Evolutionary conservation across 2,113 vertebrate genomes (phyloP), one percentile per base, ranked within the genome.

Genomic region (Microcebus jonahi): DNA sequence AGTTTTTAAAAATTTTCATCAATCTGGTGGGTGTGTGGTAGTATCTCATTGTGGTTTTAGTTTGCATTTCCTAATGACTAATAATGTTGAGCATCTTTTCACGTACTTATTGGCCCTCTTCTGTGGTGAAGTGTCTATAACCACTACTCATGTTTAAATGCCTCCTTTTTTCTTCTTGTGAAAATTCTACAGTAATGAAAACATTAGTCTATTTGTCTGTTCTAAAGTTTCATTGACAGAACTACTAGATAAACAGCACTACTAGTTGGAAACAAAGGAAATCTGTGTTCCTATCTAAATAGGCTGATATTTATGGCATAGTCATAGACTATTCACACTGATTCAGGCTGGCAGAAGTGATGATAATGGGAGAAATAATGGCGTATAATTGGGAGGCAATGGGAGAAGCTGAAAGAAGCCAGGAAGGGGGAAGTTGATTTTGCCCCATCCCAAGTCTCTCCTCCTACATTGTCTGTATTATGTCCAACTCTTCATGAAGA

Each of bases 211-310:
- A 21, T 73, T 79, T 93, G 79, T 55, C n/a, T 83, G n/a, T 85
- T 85, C 36, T 90, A 90, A 85, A 96, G 85, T 93, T 57, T 70
- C 71, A 1, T 65, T 80, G 55, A 90, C 45, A 86, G 29, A 80
- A 14, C 55, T 73, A 23, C 39, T 27, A 71, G 80, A 90, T 79
- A 48, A 86, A 71, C 2, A n/a, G 39, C 42, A 45, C 23, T 29
- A n/a, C n/a, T 79, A 70, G 29, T 36, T 63, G 65, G 55, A 90
- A 85, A 63, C 17, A 10, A 76, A 63, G 67, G 31, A 70, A 23
- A 90, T 21, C 34, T 7, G 2, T 57, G 11, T 65, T 48, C 63
- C 29, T 73, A 34, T 45, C 81, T n/a, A 80, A 90, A 53, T 65
- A 45, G 39, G n/a, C 63, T 79, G 6, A 50, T 80, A 25, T 45